phyloP scores from a whole-genome alignment of 2,888 invertebrate genomes.

The Pemphredon lugubris region DNA sequence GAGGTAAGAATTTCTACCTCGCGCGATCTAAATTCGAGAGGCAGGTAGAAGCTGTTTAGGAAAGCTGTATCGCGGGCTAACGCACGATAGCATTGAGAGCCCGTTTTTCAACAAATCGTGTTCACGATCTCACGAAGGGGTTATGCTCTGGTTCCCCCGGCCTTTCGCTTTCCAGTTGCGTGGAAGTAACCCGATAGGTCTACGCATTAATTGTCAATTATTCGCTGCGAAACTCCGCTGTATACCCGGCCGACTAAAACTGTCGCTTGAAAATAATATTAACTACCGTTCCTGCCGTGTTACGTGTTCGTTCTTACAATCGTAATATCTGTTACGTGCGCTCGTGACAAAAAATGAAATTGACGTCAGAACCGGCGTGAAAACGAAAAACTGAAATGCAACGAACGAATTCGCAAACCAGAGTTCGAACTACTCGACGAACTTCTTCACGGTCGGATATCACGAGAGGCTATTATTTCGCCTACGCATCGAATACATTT shows the following conservation, averaged over 20 bases:
- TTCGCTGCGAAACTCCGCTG: background rate
- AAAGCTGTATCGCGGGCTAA: constrained; percentile 17
- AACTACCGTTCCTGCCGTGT: too few species aligned
- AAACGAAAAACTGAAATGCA: too few species aligned
- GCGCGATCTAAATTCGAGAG: constrained; percentile 21
- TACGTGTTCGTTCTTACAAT: too few species aligned
- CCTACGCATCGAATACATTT: too few species aligned
- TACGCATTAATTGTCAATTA: constrained; percentile 56
- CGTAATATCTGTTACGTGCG: too few species aligned
- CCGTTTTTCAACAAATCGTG: constrained; percentile 52
- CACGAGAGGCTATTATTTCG: too few species aligned
- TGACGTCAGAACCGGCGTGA: too few species aligned
- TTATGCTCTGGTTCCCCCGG: constrained; percentile 61
- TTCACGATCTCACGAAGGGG: constrained; percentile 59
- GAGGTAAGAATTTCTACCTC: background rate
- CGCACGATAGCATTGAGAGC: constrained; percentile 36
- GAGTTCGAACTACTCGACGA: too few species aligned
- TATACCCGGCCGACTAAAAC: background rate
- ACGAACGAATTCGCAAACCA: too few species aligned
- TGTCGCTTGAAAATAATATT: too few species aligned
- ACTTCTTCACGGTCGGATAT: too few species aligned
- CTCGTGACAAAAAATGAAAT: too few species aligned
- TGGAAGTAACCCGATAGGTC: constrained; percentile 22
- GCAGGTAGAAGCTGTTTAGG: constrained; percentile 11
- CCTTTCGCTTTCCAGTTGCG: constrained; percentile 67